Evolutionary conservation across 2,888 invertebrate species (phyloP).

Genomic region (Hyles lineata): DNA sequence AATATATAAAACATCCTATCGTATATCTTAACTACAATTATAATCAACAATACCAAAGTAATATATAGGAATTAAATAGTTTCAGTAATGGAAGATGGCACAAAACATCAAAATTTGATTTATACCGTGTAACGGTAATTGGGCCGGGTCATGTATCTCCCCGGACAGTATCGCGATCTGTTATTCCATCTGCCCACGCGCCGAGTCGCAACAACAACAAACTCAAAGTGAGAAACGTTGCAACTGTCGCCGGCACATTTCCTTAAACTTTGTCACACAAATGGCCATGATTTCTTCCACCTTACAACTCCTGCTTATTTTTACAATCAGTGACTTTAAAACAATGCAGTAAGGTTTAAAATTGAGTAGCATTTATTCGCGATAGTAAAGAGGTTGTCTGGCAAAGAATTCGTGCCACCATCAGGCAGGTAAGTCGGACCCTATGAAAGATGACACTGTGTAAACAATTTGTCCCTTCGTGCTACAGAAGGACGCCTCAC

Average conservation of each 20-base stretch:
- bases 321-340: slow-evolving; percentile 35
- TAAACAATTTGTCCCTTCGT: slow-evolving; percentile 78
- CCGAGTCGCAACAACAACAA: slow-evolving; percentile 65
- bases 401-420: slow-evolving; percentile 50
- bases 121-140: slow-evolving; percentile 20
- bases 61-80: no score
- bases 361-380: slow-evolving; percentile 37
- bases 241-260: slow-evolving; percentile 74
- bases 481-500: slow-evolving; percentile 72
- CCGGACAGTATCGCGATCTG: slow-evolving; percentile 47
- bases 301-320: slow-evolving; percentile 37
- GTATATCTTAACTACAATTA: no score
- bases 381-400: slow-evolving; percentile 38
- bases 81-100: not conserved
- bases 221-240: slow-evolving; percentile 58
- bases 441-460: slow-evolving; percentile 80
- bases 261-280: slow-evolving; percentile 64
- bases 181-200: slow-evolving; percentile 79
- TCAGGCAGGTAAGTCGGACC: slow-evolving; percentile 71
- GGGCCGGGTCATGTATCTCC: slow-evolving; percentile 38
- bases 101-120: not conserved
- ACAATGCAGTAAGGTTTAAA: slow-evolving; percentile 46
- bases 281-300: slow-evolving; percentile 57
- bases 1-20: no score
- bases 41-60: no score